Evolutionary conservation across 2,797 vertebrate genomes (phyloP).

Genomic region (Botia almorhae): DNA sequence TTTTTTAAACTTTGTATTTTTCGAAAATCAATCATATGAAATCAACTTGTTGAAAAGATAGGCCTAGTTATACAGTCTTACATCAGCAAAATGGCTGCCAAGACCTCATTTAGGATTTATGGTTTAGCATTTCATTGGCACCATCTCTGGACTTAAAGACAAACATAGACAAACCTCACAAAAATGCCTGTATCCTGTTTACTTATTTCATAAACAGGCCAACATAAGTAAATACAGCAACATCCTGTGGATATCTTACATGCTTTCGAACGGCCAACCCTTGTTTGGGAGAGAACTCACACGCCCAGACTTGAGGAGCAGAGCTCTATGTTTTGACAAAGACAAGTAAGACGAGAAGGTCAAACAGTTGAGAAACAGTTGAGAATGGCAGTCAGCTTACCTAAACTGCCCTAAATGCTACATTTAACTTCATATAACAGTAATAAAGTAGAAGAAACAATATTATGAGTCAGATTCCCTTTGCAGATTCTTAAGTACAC

Average conservation of each 20-base stretch:
- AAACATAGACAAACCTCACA: neutral
- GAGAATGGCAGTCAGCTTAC: conserved; percentile 9
- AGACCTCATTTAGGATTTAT: neutral
- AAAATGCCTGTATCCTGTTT: conserved; percentile 35
- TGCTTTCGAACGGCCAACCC: conserved; percentile 10
- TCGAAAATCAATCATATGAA: neutral
- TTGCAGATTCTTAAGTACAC: neutral
- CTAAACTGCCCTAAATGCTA: conserved; percentile 11
- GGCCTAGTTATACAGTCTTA: neutral
- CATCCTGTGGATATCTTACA: conserved; percentile 35
- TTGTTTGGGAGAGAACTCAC: conserved; percentile 9
- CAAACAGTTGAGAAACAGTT: neutral
- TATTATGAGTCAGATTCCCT: neutral
- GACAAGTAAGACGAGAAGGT: conserved; percentile 45
- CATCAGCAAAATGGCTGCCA: neutral
- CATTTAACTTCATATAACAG: neutral
- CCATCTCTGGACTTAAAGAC: conserved; percentile 5
- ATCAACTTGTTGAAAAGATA: neutral
- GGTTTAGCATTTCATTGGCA: neutral
- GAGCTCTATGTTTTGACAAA: conserved; percentile 41
- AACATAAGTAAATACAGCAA: conserved; percentile 39
- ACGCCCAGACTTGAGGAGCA: conserved; percentile 33
- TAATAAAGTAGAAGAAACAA: neutral
- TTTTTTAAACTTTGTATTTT: neutral
- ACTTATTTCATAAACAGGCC: conserved; percentile 20